Percentiles rank a stretch among this genome's conserved stretches.
Conservation (phyloP, 2,797 vertebrate genomes). For the Phylloscopus collybita region DNA sequence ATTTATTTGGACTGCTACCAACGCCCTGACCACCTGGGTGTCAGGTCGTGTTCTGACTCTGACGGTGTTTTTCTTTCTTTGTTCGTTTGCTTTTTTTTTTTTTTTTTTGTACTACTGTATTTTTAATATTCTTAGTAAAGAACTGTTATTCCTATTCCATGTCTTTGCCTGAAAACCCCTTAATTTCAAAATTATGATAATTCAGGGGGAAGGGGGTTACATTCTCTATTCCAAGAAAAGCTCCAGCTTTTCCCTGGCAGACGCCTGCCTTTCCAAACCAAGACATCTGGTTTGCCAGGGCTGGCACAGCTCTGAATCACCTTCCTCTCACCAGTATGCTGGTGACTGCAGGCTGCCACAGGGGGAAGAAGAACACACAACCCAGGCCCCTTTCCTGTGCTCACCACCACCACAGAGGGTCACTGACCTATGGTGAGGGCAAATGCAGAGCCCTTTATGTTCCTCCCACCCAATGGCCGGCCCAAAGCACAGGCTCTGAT, state of each 20-base stretch:
- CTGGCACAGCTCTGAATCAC: background rate
- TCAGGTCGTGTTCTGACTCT: too few relatives aligned
- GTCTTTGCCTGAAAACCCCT: too few relatives aligned
- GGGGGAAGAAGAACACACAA: accelerated
- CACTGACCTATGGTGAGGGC: accelerated
- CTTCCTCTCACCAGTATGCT: accelerated
- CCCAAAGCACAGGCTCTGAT: background rate
- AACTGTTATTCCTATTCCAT: too few relatives aligned
- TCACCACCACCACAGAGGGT: background rate
- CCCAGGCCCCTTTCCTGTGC: background rate
- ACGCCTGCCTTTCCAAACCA: background rate
- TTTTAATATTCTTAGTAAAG: too few relatives aligned
- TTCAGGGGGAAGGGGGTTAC: too few relatives aligned
- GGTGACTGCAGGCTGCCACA: background rate
- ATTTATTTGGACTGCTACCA: too few relatives aligned
- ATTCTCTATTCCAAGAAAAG: background rate
- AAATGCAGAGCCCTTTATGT: background rate
- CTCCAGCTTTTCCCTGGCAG: background rate
- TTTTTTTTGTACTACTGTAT: too few relatives aligned
- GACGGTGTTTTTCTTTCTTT: too few relatives aligned
- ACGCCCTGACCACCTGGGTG: too few relatives aligned
- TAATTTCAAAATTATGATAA: too few relatives aligned
- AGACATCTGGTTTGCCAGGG: background rate
- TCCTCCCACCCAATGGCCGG: background rate
- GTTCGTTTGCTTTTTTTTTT: too few relatives aligned